Conservation (phyloP, 1,140 invertebrate genomes). For the Drosophila truncata region DNA sequence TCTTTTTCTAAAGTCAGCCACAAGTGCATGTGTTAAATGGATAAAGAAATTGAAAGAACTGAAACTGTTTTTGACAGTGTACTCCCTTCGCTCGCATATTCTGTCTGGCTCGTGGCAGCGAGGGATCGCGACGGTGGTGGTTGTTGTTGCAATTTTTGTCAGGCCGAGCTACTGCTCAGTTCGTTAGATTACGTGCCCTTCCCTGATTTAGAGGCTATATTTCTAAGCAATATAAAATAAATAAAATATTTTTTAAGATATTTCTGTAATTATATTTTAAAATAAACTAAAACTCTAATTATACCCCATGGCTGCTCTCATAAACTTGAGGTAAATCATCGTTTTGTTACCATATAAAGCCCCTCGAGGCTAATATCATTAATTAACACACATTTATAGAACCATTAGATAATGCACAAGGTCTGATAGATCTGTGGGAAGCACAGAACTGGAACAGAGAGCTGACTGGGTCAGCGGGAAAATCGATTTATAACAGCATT, state of each 20-base stretch:
- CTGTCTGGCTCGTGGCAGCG: too few relatives aligned
- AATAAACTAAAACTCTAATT: conserved; percentile 3
- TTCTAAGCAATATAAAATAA: background rate
- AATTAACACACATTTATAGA: conserved; percentile 63
- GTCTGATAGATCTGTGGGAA: conserved; percentile 46
- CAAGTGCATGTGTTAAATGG: too few relatives aligned
- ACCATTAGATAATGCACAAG: conserved; percentile 56
- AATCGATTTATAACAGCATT: conserved; percentile 68
- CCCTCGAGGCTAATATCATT: conserved; percentile 45
- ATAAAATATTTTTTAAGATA: background rate
- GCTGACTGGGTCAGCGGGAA: conserved; percentile 52
- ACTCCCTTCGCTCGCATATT: too few relatives aligned
- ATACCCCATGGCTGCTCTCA: background rate
- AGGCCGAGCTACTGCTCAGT: too few relatives aligned
- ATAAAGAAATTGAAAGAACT: too few relatives aligned
- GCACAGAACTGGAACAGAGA: conserved; percentile 37
- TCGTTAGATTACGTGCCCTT: too few relatives aligned
- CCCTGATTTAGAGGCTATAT: background rate
- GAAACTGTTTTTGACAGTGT: too few relatives aligned
- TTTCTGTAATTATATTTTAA: background rate
- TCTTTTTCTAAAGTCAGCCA: too few relatives aligned
- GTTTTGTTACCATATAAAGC: conserved; percentile 5
- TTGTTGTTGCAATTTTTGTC: too few relatives aligned
- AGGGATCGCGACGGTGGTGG: too few relatives aligned
- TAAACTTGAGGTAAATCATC: conserved; percentile 18